Conservation (phyloP, 2,113 vertebrate genomes). For the Lampris incognitus region DNA sequence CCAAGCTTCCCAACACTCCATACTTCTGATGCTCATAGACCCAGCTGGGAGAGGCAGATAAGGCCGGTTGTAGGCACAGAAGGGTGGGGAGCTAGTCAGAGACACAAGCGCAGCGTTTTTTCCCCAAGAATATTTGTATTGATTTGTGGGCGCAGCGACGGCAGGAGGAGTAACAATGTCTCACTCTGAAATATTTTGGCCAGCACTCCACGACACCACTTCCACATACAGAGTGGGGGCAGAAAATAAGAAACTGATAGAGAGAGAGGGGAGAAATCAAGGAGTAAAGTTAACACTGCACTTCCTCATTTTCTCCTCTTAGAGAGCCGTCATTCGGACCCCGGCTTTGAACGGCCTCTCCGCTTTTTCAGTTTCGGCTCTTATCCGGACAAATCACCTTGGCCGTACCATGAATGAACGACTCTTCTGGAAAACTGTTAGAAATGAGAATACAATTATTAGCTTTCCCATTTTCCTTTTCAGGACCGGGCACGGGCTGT, state of each 20-base stretch:
- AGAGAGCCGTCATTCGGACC: slow-evolving; percentile 23
- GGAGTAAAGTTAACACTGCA: not conserved
- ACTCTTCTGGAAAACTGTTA: slow-evolving; percentile 13
- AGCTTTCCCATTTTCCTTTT: slow-evolving; percentile 22
- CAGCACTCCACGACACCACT: slow-evolving; percentile 15
- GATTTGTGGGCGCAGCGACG: slow-evolving; percentile 49
- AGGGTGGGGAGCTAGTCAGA: slow-evolving; percentile 51
- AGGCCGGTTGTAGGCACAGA: slow-evolving; percentile 54
- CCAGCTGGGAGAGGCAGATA: slow-evolving; percentile 72
- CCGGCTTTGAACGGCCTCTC: too few relatives aligned
- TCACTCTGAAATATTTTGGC: slow-evolving; percentile 47
- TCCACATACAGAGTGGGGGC: slow-evolving; percentile 21
- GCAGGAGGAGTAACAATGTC: slow-evolving; percentile 55
- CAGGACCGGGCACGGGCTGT: slow-evolving; percentile 10
- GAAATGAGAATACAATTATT: slow-evolving; percentile 36
- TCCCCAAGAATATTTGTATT: slow-evolving; percentile 63
- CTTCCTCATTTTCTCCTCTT: slow-evolving; percentile 1
- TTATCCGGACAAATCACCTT: not conserved
- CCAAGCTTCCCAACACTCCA: slow-evolving; percentile 36
- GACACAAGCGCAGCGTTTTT: slow-evolving; percentile 40
- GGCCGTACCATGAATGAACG: not conserved
- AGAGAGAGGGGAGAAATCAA: slow-evolving; percentile 26
- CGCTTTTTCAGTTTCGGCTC: too few relatives aligned
- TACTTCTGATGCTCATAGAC: slow-evolving; percentile 48
- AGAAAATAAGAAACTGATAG: slow-evolving; percentile 16